Conservation (phyloP, 2,113 vertebrate species). For the Corythornis cristatus region DNA sequence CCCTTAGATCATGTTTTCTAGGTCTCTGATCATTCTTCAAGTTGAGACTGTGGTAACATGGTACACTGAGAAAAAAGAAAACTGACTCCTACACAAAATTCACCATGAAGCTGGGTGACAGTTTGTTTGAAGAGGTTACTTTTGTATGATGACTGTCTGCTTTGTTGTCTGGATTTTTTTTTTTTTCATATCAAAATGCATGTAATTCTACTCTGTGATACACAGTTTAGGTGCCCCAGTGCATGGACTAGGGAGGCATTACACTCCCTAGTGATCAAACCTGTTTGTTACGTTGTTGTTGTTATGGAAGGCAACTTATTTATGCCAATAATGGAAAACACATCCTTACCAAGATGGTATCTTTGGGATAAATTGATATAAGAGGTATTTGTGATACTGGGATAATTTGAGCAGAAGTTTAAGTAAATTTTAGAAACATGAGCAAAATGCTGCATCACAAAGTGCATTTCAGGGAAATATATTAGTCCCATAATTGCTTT, state of each 20-base stretch:
- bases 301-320: neutral
- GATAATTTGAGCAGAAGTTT: slow-evolving; percentile 3
- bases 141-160: neutral
- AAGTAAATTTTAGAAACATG: slow-evolving; percentile 33
- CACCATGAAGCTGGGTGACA: neutral
- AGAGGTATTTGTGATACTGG: neutral
- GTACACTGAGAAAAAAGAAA: neutral
- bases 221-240: neutral
- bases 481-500: slow-evolving; percentile 13
- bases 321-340: neutral
- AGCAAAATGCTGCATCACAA: slow-evolving; percentile 19
- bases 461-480: slow-evolving; percentile 15
- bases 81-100: neutral
- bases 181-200: neutral
- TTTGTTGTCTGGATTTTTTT: neutral
- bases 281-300: neutral
- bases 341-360: neutral
- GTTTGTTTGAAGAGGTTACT: slow-evolving; percentile 17
- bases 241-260: neutral
- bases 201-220: neutral
- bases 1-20: slow-evolving; percentile 35
- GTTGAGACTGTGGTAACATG: neutral
- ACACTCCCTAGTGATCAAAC: neutral
- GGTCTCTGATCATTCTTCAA: slow-evolving; percentile 32
- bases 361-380: neutral